phyloP scores from a whole-genome alignment of 1,140 invertebrate species.

The Bombus superbus region DNA sequence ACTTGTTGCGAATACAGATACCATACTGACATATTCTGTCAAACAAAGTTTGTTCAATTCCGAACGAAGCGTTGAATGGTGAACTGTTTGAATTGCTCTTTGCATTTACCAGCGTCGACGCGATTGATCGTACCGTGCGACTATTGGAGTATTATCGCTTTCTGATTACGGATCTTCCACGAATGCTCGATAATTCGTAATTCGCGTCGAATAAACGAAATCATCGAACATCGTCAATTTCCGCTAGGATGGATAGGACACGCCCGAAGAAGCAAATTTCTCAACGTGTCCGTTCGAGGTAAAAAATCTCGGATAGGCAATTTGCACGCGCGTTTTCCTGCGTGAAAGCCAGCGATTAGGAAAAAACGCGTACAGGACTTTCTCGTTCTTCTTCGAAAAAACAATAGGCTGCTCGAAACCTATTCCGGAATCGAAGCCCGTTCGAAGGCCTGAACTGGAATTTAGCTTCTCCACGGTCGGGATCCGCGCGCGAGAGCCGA shows the following conservation, averaged over 20 bases:
- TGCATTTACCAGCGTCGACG: background rate
- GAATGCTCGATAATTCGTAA: background rate
- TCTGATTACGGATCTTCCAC: background rate
- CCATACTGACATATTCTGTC: background rate
- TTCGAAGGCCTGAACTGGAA: slow-evolving; percentile 51
- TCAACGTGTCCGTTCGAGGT: too few relatives aligned
- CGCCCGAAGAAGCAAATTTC: too few relatives aligned
- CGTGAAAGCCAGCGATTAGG: background rate
- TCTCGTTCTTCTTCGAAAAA: background rate
- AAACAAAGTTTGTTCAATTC: background rate
- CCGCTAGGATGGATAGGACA: too few relatives aligned
- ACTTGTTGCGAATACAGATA: background rate
- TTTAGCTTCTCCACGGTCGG: slow-evolving; percentile 58
- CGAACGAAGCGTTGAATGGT: background rate
- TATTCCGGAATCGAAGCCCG: slow-evolving; percentile 53
- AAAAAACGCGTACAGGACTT: background rate
- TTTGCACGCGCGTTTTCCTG: too few relatives aligned
- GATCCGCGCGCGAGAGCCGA: slow-evolving; percentile 52
- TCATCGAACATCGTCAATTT: too few relatives aligned
- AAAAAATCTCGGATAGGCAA: too few relatives aligned
- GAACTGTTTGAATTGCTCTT: background rate
- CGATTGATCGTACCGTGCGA: background rate
- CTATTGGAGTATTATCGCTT: background rate
- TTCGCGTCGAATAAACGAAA: too few relatives aligned
- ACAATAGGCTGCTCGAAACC: slow-evolving; percentile 34